phyloP scores from a whole-genome alignment of 64 coral and sea anemone species.

The Orbicella faveolata region DNA sequence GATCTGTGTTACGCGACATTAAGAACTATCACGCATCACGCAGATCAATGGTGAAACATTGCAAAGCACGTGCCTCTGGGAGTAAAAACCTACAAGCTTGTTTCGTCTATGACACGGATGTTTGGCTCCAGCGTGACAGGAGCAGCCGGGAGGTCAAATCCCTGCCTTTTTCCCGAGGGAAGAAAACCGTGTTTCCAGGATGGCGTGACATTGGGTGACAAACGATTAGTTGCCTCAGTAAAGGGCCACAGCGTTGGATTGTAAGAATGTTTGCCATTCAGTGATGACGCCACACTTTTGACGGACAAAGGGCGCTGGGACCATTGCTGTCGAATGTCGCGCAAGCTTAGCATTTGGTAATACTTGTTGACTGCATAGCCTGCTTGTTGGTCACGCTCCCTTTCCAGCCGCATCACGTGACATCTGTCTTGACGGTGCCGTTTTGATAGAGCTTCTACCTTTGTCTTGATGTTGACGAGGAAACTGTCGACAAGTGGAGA shows the following conservation, averaged over 20 bases:
- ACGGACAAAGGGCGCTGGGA: neutral
- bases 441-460: neutral
- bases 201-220: too few relatives aligned
- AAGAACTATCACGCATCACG: too few relatives aligned
- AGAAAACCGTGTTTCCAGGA: too few relatives aligned
- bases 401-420: neutral
- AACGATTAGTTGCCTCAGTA: neutral
- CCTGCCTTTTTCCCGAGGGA: neutral
- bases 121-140: too few relatives aligned
- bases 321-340: slow-evolving; percentile 25
- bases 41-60: too few relatives aligned
- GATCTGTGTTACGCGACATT: too few relatives aligned
- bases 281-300: neutral
- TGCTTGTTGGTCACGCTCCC: slow-evolving; percentile 10
- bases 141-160: too few relatives aligned
- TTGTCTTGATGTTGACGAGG: neutral
- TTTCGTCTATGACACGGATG: too few relatives aligned
- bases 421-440: neutral
- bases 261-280: neutral
- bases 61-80: too few relatives aligned
- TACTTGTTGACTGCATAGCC: neutral
- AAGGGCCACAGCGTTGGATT: slow-evolving; percentile 9
- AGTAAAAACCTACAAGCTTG: too few relatives aligned
- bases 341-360: slow-evolving; percentile 15
- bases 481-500: neutral